A percentile compares a stretch with the other conserved stretches of the same genome.
Conservation (phyloP, 2,113 vertebrate species). For the Oriolus oriolus region DNA sequence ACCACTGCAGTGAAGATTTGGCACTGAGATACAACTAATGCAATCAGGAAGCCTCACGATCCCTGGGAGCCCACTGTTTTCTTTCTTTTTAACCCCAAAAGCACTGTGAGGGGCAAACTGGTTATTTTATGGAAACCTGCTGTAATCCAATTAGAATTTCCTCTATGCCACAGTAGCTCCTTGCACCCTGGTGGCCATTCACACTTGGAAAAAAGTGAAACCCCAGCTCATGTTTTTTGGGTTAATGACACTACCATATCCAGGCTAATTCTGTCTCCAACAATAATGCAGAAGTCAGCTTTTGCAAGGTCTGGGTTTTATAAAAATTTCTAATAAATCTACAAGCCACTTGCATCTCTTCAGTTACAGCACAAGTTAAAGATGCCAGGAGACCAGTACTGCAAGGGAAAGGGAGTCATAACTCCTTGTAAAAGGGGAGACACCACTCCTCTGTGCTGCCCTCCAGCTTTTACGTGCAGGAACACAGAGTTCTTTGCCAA, state of each 20-base stretch:
- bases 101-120: accelerated
- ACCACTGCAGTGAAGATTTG: not conserved
- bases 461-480: not conserved
- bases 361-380: not conserved
- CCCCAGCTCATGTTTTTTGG: not conserved
- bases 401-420: not conserved
- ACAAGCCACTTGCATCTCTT: not conserved
- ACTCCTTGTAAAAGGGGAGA: not conserved
- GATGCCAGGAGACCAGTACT: not conserved
- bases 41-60: not conserved
- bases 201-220: not conserved
- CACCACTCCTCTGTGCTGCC: not conserved
- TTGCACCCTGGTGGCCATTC: not conserved
- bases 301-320: not conserved
- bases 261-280: not conserved
- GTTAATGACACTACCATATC: not conserved
- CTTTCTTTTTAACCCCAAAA: not conserved
- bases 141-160: accelerated
- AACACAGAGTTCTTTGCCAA: not conserved
- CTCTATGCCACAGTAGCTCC: not conserved
- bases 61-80: not conserved
- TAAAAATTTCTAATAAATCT: not conserved
- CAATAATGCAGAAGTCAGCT: not conserved
- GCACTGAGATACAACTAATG: not conserved
- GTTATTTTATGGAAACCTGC: not conserved